phyloP scores from a whole-genome alignment of 2,888 invertebrate species.

The Drosophila emarginata region DNA sequence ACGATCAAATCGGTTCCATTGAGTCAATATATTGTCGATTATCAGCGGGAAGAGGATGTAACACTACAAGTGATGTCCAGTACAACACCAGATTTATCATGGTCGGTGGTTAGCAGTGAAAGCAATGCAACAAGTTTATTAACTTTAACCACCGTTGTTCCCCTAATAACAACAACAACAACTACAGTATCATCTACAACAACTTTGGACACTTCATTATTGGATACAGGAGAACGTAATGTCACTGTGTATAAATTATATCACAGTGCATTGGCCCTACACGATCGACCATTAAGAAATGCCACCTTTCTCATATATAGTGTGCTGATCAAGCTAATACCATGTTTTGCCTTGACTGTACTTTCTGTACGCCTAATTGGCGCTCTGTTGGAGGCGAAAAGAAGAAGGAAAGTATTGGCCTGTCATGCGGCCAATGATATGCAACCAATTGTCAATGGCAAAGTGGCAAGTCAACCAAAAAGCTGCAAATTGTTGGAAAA shows the following conservation, averaged over 20 bases:
- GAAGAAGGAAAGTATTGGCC: constrained; percentile 87
- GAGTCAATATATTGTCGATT: constrained; percentile 73
- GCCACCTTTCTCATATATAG: constrained; percentile 96
- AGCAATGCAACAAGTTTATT: constrained; percentile 36
- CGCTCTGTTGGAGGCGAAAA: constrained; percentile 91
- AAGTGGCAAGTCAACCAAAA: constrained; percentile 75
- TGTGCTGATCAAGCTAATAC: constrained; percentile 95
- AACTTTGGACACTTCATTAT: background rate
- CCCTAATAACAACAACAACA: constrained; percentile 28
- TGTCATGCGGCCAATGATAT: constrained; percentile 83
- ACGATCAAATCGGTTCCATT: constrained; percentile 67
- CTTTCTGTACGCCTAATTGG: constrained; percentile 90
- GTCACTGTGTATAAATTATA: constrained; percentile 88
- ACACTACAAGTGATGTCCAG: constrained; percentile 72
- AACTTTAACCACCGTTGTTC: constrained; percentile 35
- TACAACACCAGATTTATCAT: constrained; percentile 63
- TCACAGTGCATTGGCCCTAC: constrained; percentile 85
- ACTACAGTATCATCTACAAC: constrained; percentile 8
- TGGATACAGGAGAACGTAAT: constrained; percentile 82
- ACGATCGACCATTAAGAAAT: constrained; percentile 86
- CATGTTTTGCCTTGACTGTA: constrained; percentile 93
- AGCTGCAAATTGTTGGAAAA: constrained; percentile 81
- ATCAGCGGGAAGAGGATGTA: constrained; percentile 55
- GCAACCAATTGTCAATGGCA: constrained; percentile 81
- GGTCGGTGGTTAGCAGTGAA: constrained; percentile 32